Base-by-base conservation (phyloP, 2,888 invertebrate species). In the Drosophila mettleri region DNA sequence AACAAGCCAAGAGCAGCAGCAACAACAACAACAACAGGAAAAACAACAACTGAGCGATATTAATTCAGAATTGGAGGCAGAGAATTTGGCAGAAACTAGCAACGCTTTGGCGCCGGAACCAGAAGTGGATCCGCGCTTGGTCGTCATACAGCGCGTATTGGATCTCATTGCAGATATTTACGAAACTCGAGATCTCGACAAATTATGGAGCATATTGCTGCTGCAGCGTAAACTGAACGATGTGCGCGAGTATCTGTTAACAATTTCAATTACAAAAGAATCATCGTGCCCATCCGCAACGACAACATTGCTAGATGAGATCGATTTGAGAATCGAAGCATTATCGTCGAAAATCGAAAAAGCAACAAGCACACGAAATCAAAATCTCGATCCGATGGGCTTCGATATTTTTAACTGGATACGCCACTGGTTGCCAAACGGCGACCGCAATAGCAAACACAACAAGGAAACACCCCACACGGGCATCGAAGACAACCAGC, bases 341-440 rank as follows among this genome's bases (percentile, higher is more conserved):
- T 33, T 68, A 8, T 22, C 41, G 3, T 16, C 34, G 1, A 41
- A 27, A 54, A 38, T 64, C 31, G 60, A 63, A 12, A 33, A 43
- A 34, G n/a, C 10, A 22, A 14, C 14, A 48, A 22, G 22, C 34
- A 45, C 33, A 29, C 51, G 31, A 33, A 39, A 3, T 27, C 7
- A 6, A 29, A 62, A 62, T 20, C 67, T 69, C 65, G 79, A 78
- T 81, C 88, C 87, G 71, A 91, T 91, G 91, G 91, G 91, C 75
- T 82, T 91, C 69, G 90, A 91, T 65, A 65, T 91, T 43, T 36
- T 91, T 12, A 82, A 55, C 14, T 84, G 61, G 64, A 52, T 90
- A 39, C 78, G 80, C 39, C 64, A 80, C 54, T 55, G 87, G 53
- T 66, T 89, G 53, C 22, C 34, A 48, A 31, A 33, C 36, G 49